Conservation (phyloP, 2,797 vertebrate species). For the Myiotriccus ornatus region DNA sequence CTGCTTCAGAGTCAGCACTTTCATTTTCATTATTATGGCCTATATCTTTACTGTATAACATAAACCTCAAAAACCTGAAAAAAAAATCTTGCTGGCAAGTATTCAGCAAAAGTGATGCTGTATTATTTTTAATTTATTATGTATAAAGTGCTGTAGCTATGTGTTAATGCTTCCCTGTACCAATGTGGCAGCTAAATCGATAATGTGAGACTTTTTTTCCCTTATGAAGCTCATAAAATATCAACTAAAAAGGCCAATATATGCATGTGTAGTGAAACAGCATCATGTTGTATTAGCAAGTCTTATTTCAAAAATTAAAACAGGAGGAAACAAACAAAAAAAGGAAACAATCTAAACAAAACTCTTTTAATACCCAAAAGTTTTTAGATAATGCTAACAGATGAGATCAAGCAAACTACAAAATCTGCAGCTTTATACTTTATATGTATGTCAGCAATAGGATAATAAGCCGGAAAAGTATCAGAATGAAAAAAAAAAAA, state of each 20-base stretch:
- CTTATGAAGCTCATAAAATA: not conserved
- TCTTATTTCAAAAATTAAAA: not conserved
- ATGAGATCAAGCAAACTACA: not conserved
- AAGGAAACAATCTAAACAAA: not conserved
- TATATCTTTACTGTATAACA: not conserved
- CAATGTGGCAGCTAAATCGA: not conserved
- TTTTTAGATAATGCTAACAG: not conserved
- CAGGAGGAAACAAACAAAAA: no score
- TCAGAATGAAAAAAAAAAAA: not conserved
- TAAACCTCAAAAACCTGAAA: not conserved
- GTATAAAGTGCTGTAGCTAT: not conserved
- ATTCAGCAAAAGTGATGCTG: not conserved
- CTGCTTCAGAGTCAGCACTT: not conserved
- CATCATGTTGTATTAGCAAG: not conserved
- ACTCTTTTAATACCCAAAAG: not conserved
- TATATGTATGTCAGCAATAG: not conserved
- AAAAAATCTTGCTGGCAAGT: not conserved
- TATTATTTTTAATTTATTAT: not conserved
- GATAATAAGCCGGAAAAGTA: not conserved
- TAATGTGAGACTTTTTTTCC: not conserved
- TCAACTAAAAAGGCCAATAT: not conserved
- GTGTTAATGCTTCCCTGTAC: not conserved
- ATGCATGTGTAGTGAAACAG: not conserved
- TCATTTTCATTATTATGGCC: not conserved
- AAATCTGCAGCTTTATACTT: not conserved